Evolutionary conservation across 2,888 invertebrate species (phyloP), one percentile per base, ranked within the genome.

Genomic region (Andricus curvator): DNA sequence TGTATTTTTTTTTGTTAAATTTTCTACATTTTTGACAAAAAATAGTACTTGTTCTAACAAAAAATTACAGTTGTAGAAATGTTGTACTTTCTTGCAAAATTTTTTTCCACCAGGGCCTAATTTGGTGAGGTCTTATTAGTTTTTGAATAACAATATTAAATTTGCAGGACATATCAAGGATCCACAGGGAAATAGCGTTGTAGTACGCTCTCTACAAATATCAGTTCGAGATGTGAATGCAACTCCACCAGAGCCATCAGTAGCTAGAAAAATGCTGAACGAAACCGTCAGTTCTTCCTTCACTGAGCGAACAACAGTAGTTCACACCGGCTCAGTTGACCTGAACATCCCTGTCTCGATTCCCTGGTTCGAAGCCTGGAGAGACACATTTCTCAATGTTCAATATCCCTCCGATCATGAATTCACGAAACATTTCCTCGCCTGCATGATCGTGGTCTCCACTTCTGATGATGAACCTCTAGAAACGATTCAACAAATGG

Each of bases 341-440:
- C 93, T 97, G 84, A 95, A 96, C 86, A 94, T 97, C 87, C 97
- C 97, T 48, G 93, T 95, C 60, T 94, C 95, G 15, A 97, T 97
- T 78, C 97, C 98, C 20, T 99, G 99, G 99, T 99, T 97, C 94
- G 98, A 99, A 93, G 95, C 96, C 15, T 99, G 98, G 97, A 95
- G 98, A 88, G 98, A 98, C 88, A 96, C 96, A 44, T 99, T 99
- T 93, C 94, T 98, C 67, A 96, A 96, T 89, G 96, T 98, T 82
- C 96, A 97, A 91, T 97, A 96, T 91, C 97, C 97, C 25, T 96
- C 97, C 6, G 99, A 99, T 90, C 99, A 99, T 94, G 99, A 99
- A 93, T 99, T 98, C 90, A 97, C 98, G 0, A 97, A 97, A 89
- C 98, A 98, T 93, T 96, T 97, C 90, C 91, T 98, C 78, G 96